Evolutionary conservation across 1,140 invertebrate species (phyloP).

Genomic region (Musca domestica): DNA sequence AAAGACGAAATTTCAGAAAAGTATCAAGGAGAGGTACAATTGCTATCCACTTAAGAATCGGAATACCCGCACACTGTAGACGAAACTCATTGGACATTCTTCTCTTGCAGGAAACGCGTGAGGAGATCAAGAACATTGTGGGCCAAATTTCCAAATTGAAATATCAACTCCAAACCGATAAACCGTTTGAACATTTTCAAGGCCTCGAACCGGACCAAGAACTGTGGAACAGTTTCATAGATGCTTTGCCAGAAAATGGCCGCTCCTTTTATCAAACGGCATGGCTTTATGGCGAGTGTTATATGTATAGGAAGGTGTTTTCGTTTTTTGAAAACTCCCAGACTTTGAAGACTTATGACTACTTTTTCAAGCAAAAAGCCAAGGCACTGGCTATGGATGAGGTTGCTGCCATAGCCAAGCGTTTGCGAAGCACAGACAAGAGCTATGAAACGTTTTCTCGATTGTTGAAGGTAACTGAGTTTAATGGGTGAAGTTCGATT

Average conservation of each 20-base stretch:
- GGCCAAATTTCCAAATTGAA: conserved; percentile 81
- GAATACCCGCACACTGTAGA: no score
- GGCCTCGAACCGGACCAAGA: conserved; percentile 52
- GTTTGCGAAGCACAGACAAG: conserved; percentile 33
- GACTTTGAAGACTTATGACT: conserved; percentile 70
- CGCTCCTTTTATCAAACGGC: conserved; percentile 75
- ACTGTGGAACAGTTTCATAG: conserved; percentile 57
- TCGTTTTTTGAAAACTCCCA: conserved; percentile 76
- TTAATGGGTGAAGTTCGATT: neutral
- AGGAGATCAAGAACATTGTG: conserved; percentile 77
- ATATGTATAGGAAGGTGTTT: conserved; percentile 82
- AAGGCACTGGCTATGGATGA: conserved; percentile 60
- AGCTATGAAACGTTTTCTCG: conserved; percentile 56
- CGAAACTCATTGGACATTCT: conserved; percentile 11
- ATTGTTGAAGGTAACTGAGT: conserved; percentile 61
- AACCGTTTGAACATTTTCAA: conserved; percentile 62
- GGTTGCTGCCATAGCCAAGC: conserved; percentile 59
- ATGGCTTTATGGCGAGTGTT: conserved; percentile 91
- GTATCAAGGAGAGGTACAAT: conserved; percentile 68
- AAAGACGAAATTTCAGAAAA: conserved; percentile 66
- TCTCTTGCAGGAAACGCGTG: conserved; percentile 56
- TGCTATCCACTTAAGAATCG: no score
- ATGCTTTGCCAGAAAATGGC: conserved; percentile 40
- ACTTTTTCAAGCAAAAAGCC: conserved; percentile 73
- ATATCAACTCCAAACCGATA: conserved; percentile 91